A percentile compares a stretch with the other conserved stretches of the same genome.
These are phyloP conservation scores for Sceliomorpha sp. DNA, from an alignment of 2,888 invertebrate genomes.

Conservation along the genomic window DNA sequence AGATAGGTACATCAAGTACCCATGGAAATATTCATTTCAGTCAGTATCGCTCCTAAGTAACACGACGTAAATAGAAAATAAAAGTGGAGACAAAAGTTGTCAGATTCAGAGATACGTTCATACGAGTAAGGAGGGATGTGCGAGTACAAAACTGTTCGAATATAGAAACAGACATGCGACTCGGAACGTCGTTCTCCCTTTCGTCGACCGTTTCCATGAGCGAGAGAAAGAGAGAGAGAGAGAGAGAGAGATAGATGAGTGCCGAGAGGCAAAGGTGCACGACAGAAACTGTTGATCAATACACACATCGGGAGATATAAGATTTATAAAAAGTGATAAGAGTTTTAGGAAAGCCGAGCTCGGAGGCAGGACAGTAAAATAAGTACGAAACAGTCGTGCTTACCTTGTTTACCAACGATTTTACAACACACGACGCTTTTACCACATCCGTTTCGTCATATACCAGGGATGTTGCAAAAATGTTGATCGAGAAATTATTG, in stretches of 20 bases:
- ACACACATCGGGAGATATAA: background rate
- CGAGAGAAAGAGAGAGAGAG: constrained; percentile 51
- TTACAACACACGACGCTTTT: constrained; percentile 30
- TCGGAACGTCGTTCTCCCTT: constrained; percentile 14
- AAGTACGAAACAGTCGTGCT: constrained; percentile 47
- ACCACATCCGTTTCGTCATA: constrained; percentile 9
- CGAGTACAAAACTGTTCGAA: constrained; percentile 11
- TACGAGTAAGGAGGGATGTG: constrained; percentile 6
- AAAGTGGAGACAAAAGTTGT: background rate
- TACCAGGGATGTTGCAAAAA: constrained; percentile 22
- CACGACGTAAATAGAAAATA: background rate
- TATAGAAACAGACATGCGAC: constrained; percentile 42
- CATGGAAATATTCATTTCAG: constrained; percentile 1
- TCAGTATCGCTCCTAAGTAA: background rate
- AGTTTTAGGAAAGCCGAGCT: constrained; percentile 58
- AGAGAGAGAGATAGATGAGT: constrained; percentile 30
- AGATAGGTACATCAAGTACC: too few species aligned
- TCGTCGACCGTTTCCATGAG: constrained; percentile 23
- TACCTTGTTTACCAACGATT: constrained; percentile 60
- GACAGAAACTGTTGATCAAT: constrained; percentile 2
- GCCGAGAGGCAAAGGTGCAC: background rate
- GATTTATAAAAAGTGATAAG: constrained; percentile 34
- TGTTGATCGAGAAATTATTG: too few species aligned
- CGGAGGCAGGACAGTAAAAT: constrained; percentile 47
- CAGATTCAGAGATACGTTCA: background rate